These are phyloP conservation scores for Drosophila serrata DNA, from an alignment of 1,140 invertebrate genomes.

Conservation along the genomic window DNA sequence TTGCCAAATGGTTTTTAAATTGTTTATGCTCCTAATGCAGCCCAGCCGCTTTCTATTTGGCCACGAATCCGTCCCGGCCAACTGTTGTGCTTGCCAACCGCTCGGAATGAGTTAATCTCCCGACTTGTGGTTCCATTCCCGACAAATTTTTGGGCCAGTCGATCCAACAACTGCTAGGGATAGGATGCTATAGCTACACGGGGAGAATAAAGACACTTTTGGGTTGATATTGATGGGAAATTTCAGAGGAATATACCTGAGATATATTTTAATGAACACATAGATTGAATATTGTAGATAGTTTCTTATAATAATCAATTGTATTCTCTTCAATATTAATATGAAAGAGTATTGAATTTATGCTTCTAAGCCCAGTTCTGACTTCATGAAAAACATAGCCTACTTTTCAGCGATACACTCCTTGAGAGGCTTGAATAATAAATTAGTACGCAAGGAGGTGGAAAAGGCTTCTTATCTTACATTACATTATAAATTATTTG, in stretches of 20 bases:
- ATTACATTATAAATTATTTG: too few species aligned
- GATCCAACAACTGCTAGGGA: slow-evolving; percentile 67
- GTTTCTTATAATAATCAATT: not conserved
- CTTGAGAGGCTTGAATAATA: not conserved
- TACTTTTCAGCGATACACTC: not conserved
- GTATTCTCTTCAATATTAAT: too few species aligned
- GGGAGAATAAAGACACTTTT: not conserved
- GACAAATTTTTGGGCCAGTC: slow-evolving; percentile 50
- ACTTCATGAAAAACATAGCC: not conserved
- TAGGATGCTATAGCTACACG: slow-evolving; percentile 13
- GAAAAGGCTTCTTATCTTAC: too few species aligned
- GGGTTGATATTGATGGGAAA: not conserved
- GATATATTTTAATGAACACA: not conserved
- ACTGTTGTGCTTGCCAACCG: slow-evolving; percentile 69
- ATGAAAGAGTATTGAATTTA: too few species aligned
- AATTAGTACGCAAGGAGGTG: not conserved
- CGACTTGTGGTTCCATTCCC: slow-evolving; percentile 55
- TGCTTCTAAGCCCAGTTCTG: not conserved
- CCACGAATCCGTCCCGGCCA: slow-evolving; percentile 39
- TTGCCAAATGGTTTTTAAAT: slow-evolving; percentile 84
- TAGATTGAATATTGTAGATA: not conserved
- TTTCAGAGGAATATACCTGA: not conserved
- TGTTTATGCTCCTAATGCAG: slow-evolving; percentile 71
- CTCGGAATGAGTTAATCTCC: slow-evolving; percentile 66
- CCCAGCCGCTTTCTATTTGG: slow-evolving; percentile 68